Evolutionary conservation across 2,888 invertebrate genomes (phyloP).

Genomic region (Netelia inedita): DNA sequence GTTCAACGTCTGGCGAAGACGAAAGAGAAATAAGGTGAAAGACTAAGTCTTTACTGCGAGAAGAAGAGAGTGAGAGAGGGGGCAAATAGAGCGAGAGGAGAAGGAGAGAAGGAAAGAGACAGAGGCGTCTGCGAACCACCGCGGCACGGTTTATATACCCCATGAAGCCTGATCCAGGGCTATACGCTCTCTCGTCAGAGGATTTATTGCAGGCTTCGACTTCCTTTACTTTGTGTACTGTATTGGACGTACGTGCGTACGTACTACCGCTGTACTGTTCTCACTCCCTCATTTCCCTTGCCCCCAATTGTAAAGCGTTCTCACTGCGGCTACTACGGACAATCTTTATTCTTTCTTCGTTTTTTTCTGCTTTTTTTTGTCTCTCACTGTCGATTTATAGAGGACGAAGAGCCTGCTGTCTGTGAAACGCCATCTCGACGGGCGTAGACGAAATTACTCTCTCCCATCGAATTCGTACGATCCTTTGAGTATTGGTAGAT

Average conservation of each 20-base stretch:
- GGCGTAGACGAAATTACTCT: background rate
- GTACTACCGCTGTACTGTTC: background rate
- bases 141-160: conserved; percentile 35
- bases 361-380: background rate
- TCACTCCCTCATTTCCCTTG: background rate
- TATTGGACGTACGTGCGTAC: background rate
- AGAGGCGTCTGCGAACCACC: conserved; percentile 41
- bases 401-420: background rate
- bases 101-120: conserved; percentile 36
- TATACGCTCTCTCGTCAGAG: conserved; percentile 7
- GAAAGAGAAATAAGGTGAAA: conserved; percentile 3
- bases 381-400: background rate
- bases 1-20: conserved; percentile 33
- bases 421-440: background rate
- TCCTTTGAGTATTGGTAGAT: too few relatives aligned
- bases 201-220: conserved; percentile 57
- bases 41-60: background rate
- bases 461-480: background rate
- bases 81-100: conserved; percentile 16
- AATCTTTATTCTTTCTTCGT: background rate
- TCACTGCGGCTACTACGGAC: background rate
- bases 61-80: background rate
- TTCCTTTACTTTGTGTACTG: conserved; percentile 51
- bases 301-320: conserved; percentile 4
- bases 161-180: background rate